A percentile compares a stretch with the other conserved stretches of the same genome.
Evolutionary conservation across 2,113 vertebrate genomes (phyloP).

Genomic region (Pogona vitticeps): DNA sequence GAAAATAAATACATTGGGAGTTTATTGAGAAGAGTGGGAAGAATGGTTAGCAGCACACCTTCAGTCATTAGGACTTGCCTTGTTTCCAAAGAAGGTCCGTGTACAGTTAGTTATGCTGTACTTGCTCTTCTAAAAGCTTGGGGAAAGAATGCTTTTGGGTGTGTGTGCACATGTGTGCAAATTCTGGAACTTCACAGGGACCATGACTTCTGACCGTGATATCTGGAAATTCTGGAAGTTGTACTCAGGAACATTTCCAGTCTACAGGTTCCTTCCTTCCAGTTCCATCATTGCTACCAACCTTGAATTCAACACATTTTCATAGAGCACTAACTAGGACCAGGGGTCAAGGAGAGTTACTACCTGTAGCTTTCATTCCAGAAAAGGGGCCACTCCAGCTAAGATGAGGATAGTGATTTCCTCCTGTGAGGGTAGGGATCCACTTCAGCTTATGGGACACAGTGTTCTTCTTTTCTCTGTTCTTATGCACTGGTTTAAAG

Average conservation of each 20-base stretch:
- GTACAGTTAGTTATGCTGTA: background rate
- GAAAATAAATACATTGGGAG: background rate
- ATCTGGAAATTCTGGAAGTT: background rate
- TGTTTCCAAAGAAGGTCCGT: background rate
- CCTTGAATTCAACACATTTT: background rate
- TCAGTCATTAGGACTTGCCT: background rate
- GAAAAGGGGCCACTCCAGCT: no score
- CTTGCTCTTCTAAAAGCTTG: background rate
- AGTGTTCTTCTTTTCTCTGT: no score
- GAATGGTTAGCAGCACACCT: background rate
- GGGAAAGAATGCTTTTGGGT: background rate
- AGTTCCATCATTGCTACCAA: background rate
- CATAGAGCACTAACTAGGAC: no score
- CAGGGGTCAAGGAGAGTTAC: background rate
- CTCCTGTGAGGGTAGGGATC: no score
- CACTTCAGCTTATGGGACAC: no score
- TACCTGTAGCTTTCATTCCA: background rate
- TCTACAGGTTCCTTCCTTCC: background rate
- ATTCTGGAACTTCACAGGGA: background rate
- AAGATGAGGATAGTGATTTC: no score
- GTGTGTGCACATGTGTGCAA: background rate
- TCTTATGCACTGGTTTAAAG: no score
- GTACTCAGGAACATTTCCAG: background rate
- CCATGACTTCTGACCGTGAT: background rate
- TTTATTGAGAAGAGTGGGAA: background rate